Conservation (phyloP, 2,888 invertebrate genomes). For the Dromius quadrimaculatus region DNA sequence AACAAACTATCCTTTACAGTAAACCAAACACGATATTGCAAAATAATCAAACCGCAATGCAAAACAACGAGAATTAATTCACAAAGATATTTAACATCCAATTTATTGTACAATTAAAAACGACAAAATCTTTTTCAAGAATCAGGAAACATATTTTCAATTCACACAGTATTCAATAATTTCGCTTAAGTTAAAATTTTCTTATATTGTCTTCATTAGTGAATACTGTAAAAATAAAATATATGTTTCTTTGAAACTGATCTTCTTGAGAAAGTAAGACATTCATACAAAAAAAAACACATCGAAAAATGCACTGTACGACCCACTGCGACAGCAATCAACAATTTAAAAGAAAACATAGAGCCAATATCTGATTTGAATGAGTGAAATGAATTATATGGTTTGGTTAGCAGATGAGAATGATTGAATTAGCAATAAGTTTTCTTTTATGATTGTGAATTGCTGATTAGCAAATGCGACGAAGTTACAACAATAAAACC, state of each 20-base stretch:
- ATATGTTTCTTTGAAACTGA: slow-evolving; percentile 18
- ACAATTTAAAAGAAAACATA: slow-evolving; percentile 2
- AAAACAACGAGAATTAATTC: slow-evolving; percentile 32
- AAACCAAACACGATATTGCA: slow-evolving; percentile 51
- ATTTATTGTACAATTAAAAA: slow-evolving; percentile 36
- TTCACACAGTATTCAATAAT: slow-evolving; percentile 2
- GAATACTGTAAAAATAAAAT: slow-evolving; percentile 6
- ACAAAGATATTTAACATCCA: slow-evolving; percentile 37
- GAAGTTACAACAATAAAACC: not conserved
- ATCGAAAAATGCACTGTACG: slow-evolving; percentile 46
- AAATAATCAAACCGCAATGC: slow-evolving; percentile 43
- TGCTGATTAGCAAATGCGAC: not conserved
- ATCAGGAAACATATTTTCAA: slow-evolving; percentile 6
- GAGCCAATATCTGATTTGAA: not conserved
- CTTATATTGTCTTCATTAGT: not conserved
- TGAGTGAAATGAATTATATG: not conserved
- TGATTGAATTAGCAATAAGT: not conserved
- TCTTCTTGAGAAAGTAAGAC: slow-evolving; percentile 40
- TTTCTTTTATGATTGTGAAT: not conserved
- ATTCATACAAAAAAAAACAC: slow-evolving; percentile 53
- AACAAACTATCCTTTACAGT: slow-evolving; percentile 51
- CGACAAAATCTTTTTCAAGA: slow-evolving; percentile 14
- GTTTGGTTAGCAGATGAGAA: not conserved
- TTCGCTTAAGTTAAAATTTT: not conserved
- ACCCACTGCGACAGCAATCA: not conserved